phyloP scores from a whole-genome alignment of 2,888 invertebrate species.

The Leucophora obtusa region DNA sequence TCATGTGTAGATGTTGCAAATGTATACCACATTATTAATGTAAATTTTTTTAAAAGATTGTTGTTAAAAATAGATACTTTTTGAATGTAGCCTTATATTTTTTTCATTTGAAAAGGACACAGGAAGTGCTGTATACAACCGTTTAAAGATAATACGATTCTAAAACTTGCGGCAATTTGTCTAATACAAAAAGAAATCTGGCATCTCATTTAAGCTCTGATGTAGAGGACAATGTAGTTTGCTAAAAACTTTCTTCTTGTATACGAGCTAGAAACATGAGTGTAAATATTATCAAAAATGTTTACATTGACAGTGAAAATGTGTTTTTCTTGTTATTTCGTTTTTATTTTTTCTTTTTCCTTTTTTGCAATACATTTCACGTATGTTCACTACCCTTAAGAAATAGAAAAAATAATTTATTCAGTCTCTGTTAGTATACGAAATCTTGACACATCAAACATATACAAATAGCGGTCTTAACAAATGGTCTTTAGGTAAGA shows the following conservation, averaged over 20 bases:
- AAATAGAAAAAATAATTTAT: neutral
- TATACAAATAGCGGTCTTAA: neutral
- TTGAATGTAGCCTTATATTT: too few relatives aligned
- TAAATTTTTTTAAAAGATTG: too few relatives aligned
- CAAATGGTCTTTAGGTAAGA: neutral
- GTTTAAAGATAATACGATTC: too few relatives aligned
- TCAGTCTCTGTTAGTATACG: neutral
- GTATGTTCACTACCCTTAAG: neutral
- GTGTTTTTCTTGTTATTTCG: slow-evolving; percentile 37
- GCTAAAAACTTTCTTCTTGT: slow-evolving; percentile 23
- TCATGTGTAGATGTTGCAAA: too few relatives aligned
- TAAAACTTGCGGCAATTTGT: too few relatives aligned
- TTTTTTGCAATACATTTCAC: neutral
- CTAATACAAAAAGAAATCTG: neutral
- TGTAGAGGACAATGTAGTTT: slow-evolving; percentile 37
- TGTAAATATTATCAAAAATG: slow-evolving; percentile 53
- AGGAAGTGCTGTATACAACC: too few relatives aligned
- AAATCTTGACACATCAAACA: neutral
- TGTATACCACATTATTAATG: too few relatives aligned
- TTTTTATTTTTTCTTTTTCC: neutral
- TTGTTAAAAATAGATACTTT: too few relatives aligned
- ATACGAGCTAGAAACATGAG: slow-evolving; percentile 16
- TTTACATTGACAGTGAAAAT: slow-evolving; percentile 62
- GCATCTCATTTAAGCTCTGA: neutral
- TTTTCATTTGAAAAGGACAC: too few relatives aligned